A percentile compares a stretch with the other conserved stretches of the same genome.
phyloP scores from a whole-genome alignment of 92 coral and sea anemone genomes.

The Pocillopora meandrina region DNA sequence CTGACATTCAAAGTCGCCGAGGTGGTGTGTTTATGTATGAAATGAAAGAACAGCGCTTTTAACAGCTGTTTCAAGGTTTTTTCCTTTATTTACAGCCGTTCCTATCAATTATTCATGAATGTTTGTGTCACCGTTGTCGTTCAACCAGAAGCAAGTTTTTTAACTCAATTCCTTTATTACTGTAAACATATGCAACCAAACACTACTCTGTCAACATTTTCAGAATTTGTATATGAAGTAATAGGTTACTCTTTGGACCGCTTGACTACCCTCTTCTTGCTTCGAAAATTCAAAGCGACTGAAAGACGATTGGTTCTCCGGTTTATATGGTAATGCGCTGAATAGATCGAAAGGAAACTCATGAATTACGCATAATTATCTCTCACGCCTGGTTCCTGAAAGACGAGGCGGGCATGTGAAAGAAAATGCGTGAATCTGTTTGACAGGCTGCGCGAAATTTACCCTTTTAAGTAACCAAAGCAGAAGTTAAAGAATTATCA shows the following conservation, averaged over 20 bases:
- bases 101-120: constrained; percentile 26
- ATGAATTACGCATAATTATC: constrained; percentile 34
- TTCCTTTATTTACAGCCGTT: background rate
- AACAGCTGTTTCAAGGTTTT: constrained; percentile 19
- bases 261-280: too few species aligned
- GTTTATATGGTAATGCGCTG: constrained; percentile 9
- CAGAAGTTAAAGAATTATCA: background rate
- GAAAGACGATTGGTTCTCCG: background rate
- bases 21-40: too few species aligned
- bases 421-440: background rate
- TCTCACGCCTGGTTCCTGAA: constrained; percentile 1
- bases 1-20: background rate
- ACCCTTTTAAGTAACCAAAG: background rate
- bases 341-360: constrained; percentile 16
- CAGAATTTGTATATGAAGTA: background rate
- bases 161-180: background rate
- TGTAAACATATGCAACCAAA: background rate
- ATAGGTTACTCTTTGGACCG: background rate
- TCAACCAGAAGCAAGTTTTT: background rate
- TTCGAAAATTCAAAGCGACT: background rate
- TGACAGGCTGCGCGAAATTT: background rate
- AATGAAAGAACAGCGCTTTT: background rate
- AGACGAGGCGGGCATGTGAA: constrained; percentile 20
- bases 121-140: constrained; percentile 6
- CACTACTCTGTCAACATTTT: background rate